Base-by-base conservation (phyloP, 2,888 invertebrate genomes). In the Gisinianus flammeolus region DNA sequence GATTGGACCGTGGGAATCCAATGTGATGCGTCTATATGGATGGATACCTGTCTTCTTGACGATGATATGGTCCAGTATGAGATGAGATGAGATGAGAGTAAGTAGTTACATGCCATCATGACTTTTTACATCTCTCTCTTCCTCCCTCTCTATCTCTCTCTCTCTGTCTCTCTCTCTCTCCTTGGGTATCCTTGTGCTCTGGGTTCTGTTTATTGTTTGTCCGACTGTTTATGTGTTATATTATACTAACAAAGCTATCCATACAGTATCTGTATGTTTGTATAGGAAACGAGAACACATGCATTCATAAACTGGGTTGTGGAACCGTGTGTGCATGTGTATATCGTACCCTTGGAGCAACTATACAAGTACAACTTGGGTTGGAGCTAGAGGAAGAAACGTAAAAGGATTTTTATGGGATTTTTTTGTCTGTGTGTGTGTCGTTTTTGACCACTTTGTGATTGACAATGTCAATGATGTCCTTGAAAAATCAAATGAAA, bases 1-100 rank as follows among this genome's bases (percentile, higher is more conserved):
- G 76, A 79, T 81, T 78, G 79, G 78, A 79, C 79, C 81, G 81
- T 81, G 81, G 79, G 81, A 81, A 81, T 56, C 56, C 67, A 72
- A 77, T 77, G 54, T 71, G 44, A 64, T 68, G 6, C n/a, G 12
- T 31, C 22, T 64, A 62, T 33, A 62, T 73, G 73, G 73, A 73
- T 62, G 73, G 73, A 73, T 73, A 73, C 73, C 73, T 73, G 73
- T 73, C 73, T 73, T 24, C 16, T 58, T 58, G 22, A 24, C 16
- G 26, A 62, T 62, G 24, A 62, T 62, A 62, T 26, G 26, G 62
- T 62, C 62, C 62, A 26, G 12, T 24, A 26, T 62, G 26, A 56
- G 56, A 56, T 22, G 16, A 56, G 56, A 12, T 12, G 58, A 58
- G 24, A 6, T 58, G 58, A 24, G n/a, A n/a, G 6, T 58, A 58